Evolutionary conservation across 2,888 invertebrate species (phyloP), one percentile per base, ranked within the genome.

Genomic region (Pyrrhosoma nymphula): DNA sequence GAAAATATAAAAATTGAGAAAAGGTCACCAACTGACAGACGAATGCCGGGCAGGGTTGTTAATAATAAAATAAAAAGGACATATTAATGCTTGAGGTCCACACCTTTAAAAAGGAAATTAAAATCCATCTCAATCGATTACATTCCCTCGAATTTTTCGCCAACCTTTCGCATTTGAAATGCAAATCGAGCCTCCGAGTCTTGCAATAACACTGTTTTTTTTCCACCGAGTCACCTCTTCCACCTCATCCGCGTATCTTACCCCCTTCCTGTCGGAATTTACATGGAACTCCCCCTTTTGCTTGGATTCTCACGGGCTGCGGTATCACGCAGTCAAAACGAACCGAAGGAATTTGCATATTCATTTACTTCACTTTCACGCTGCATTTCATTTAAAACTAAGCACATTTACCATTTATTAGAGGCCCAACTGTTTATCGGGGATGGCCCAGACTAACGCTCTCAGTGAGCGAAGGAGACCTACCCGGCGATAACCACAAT

Each of bases 131-230:
- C 4, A 35, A 1, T 35, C 35, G 35, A 82, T 82, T 35, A 35
- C 16, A n/a, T 82, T 82, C 82, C 26, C 82, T 14, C 35, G 35
- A 82, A 35, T 35, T 82, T 82, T 82, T 82, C 82, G 35, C 82
- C 82, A 35, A 82, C 82, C 82, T 82, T 35, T 16, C 60, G 82
- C 82, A 82, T 35, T 30, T 35, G 82, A 82, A 82, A 82, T 82
- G 82, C 82, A 82, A 82, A 82, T 82, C 82, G 16, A n/a, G 35
- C 16, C 82, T 14, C 82, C 82, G 30, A 82, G 35, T 35, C 82
- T 82, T 35, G 82, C 35, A 82, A 82, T 82, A 82, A 82, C 35
- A n/a, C 35, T 18, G 35, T 82, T 82, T 69, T 82, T 69, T 69
- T 82, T 82, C 26, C 30, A 82, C 60, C 3, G 60, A 23, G 82